Conservation (phyloP, 2,888 invertebrate species). For the Phasia obesa region DNA sequence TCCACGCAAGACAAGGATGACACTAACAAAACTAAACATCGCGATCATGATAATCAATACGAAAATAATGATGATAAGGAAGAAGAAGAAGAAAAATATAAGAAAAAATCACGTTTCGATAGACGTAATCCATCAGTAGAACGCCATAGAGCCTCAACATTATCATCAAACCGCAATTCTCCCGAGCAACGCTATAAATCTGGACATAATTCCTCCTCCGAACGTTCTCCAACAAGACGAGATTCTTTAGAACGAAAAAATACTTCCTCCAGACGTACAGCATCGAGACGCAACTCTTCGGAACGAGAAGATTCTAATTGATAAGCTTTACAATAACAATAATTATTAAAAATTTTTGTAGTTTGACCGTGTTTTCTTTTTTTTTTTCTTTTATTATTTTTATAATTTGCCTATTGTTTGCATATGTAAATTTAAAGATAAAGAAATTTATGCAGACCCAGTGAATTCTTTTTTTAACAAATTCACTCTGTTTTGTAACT, state of each 20-base stretch:
- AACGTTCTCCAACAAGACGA: conserved; percentile 31
- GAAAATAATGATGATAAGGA: conserved; percentile 21
- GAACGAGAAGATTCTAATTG: conserved; percentile 60
- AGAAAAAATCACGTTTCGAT: conserved; percentile 73
- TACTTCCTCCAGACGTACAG: conserved; percentile 29
- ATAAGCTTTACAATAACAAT: not conserved
- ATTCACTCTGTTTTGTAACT: not conserved
- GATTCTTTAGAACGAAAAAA: conserved; percentile 28
- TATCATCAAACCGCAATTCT: conserved; percentile 43
- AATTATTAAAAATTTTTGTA: conserved; percentile 7
- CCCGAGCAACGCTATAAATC: conserved; percentile 22
- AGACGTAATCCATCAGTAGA: conserved; percentile 52
- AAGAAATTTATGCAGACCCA: not conserved
- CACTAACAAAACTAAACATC: not conserved
- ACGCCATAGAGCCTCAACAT: not conserved
- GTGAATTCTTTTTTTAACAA: not conserved
- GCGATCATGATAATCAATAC: conserved; percentile 41
- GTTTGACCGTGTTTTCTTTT: not conserved
- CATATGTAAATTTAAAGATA: too few species aligned
- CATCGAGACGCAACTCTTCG: conserved; percentile 49
- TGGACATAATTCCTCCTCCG: conserved; percentile 45
- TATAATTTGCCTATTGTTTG: too few species aligned
- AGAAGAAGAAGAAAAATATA: not conserved
- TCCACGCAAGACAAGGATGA: conserved; percentile 21
- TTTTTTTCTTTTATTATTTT: not conserved